Evolutionary conservation across 2,888 invertebrate genomes (phyloP), one percentile per base, ranked within the genome.

Genomic region (Mythimna albipuncta): DNA sequence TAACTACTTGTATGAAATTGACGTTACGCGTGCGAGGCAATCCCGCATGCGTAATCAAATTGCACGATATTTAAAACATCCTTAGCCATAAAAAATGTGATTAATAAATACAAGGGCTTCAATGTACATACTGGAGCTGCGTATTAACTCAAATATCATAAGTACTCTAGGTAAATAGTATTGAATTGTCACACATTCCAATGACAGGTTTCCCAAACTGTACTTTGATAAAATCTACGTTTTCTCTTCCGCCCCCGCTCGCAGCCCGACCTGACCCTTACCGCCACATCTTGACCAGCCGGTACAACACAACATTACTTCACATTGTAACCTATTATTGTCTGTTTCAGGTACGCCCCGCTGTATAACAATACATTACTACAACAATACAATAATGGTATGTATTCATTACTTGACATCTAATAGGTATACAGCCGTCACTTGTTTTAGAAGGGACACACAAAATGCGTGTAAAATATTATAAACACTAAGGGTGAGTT

Each of bases 261-360:
- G 3, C 74, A 69, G 32, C 55, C 9, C 0, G 11, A 35, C 67
- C 83, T 6, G 0, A 9, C 32, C 44, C 11, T 35, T n/a, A 32
- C n/a, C 44, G 3, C 2, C 44, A 38, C 50, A 13, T 57, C 64
- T 72, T 47, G 16, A 32, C 57, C 19, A 72, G 13, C 64, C 26
- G 16, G 10, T 21, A 52, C 9, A 79, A 58, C 47, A 55, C 65
- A 55, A 6, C 59, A 55, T 69, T 61, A 64, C 63, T 58, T 70
- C 59, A 59, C 72, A 55, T 52, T 66, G 63, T 71, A 73, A 67
- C 58, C 61, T 68, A 66, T 80, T 80, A 80, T 80, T 75, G 52
- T 75, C 59, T 61, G 61, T 81, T 80, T 59, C 81, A 83, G 81
- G 81, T 81, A 81, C 63, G 84, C 74, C n/a, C 83, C 62, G 67